phyloP scores from a whole-genome alignment of 2,797 vertebrate genomes.

The Picus viridis region DNA sequence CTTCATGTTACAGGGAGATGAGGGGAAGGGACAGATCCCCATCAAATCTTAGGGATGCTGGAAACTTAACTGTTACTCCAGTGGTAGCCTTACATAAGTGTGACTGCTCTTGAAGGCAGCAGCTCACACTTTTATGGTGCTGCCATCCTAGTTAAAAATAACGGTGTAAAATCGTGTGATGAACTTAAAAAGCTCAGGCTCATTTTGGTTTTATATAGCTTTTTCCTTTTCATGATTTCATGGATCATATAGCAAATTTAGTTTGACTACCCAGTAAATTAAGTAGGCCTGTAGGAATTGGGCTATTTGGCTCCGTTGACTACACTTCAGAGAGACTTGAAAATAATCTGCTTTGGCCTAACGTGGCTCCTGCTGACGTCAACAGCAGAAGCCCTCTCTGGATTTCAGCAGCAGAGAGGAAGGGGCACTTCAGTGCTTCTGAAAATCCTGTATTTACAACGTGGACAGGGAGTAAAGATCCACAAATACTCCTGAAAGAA shows the following conservation, averaged over 20 bases:
- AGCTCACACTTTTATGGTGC: neutral
- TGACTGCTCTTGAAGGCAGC: neutral
- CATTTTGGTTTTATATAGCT: neutral
- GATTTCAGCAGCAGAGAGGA: neutral
- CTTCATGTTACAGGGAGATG: neutral
- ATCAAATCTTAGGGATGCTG: neutral
- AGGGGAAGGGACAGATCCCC: neutral
- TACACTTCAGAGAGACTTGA: constrained; percentile 1
- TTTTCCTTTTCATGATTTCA: constrained; percentile 21
- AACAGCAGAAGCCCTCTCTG: neutral
- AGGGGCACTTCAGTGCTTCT: neutral
- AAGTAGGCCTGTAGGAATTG: constrained; percentile 22
- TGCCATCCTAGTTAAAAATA: neutral
- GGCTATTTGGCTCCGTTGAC: neutral
- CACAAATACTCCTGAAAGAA: neutral
- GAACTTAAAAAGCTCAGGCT: neutral
- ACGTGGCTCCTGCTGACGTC: neutral
- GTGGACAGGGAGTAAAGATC: neutral
- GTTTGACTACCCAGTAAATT: constrained; percentile 12
- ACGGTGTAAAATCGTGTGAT: neutral
- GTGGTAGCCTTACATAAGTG: neutral
- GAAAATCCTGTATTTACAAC: neutral
- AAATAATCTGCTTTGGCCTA: neutral
- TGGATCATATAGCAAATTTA: constrained; percentile 11
- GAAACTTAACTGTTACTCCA: neutral